Base-by-base conservation (phyloP, 2,888 invertebrate species). In the Amiota mariae region DNA sequence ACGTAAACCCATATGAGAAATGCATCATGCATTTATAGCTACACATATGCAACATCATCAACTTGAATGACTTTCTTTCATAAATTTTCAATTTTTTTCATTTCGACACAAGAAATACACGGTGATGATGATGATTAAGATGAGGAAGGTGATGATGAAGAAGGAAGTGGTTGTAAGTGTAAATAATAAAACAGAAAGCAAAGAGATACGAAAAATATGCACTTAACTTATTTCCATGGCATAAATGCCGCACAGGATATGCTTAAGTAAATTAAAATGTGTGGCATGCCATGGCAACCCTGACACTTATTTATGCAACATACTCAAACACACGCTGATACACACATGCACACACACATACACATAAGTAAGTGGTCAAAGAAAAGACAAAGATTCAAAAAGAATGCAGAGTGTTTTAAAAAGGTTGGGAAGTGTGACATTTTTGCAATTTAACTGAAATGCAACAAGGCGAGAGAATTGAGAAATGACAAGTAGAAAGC, bases 231-330 rank as follows among this genome's bases (percentile, higher is more conserved):
- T 66, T 47, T 66, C 49, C 48, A 49, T 49, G 49, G n/a, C 49
- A 18, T 13, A 64, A 46, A 64, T 12, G 63, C 3, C 63, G 24
- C 46, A 46, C 75, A 75, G 77, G 78, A 81, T 76, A 76, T 76
- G 85, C 84, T 83, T 84, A 85, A 84, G 80, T 84, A 83, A 85
- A 83, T 83, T 82, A 85, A 83, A 83, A 78, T 79, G 85, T 36
- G 36, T 48, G 47, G 66, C 66, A 48, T 66, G 49, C 66, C 66
- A 48, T 77, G 82, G 77, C 79, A 79, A 75, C 82, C 82, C 80
- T 84, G 82, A 79, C 80, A 81, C 81, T 82, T 82, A 80, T 72
- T 70, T 59, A 20, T 56, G 46, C 18, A 54, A 15, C 70, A 36
- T 8, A 70, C 48, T 13, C 74, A 73, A 56, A 59, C 57, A 64